phyloP scores from a whole-genome alignment of 2,888 invertebrate species.

The Xanthorhoe designata region DNA sequence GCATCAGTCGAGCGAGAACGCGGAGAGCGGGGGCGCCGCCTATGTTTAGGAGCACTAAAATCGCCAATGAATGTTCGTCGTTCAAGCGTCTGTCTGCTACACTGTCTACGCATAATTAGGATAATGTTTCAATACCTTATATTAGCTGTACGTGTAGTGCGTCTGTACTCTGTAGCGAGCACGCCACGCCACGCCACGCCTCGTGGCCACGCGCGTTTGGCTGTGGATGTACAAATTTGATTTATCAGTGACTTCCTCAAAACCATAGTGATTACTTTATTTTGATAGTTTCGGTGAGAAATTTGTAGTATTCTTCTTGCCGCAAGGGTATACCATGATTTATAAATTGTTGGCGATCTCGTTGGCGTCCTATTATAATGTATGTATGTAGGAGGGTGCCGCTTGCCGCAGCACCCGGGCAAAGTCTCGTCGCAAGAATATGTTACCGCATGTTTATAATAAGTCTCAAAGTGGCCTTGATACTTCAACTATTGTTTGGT shows the following conservation, averaged over 20 bases:
- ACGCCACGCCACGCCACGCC: constrained; percentile 25
- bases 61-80: constrained; percentile 68
- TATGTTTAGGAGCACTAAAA: constrained; percentile 72
- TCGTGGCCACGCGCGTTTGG: constrained; percentile 26
- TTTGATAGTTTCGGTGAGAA: constrained; percentile 79
- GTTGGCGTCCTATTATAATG: constrained; percentile 69
- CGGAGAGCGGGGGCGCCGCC: constrained; percentile 42
- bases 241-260: constrained; percentile 68
- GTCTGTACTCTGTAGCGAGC: constrained; percentile 62
- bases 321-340: constrained; percentile 82
- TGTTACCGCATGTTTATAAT: constrained; percentile 73
- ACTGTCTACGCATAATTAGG: constrained; percentile 72
- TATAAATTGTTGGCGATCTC: constrained; percentile 76
- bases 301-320: constrained; percentile 76
- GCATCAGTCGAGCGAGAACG: background rate
- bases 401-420: constrained; percentile 48
- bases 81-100: constrained; percentile 69
- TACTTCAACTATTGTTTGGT: constrained; percentile 82
- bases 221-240: constrained; percentile 79
- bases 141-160: constrained; percentile 66
- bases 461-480: constrained; percentile 85
- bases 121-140: constrained; percentile 76
- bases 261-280: constrained; percentile 62
- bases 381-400: constrained; percentile 53
- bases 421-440: constrained; percentile 71